A percentile compares a stretch with the other conserved stretches of the same genome.
These are phyloP conservation scores for Cinara cedri DNA, from an alignment of 2,888 invertebrate species.

Conservation along the genomic window DNA sequence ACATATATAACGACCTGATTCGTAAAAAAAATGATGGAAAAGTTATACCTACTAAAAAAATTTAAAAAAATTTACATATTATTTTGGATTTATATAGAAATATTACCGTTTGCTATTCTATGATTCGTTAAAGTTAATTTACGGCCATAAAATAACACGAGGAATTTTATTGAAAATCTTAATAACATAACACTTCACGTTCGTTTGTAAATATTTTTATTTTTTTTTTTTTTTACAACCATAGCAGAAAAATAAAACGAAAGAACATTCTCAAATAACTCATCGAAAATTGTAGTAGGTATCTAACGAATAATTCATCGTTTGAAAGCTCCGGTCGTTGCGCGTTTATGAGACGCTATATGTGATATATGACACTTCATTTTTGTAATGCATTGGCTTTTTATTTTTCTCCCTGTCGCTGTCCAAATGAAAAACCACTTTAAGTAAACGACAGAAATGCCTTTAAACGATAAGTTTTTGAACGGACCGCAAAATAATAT, in stretches of 20 bases:
- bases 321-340: slow-evolving; percentile 24
- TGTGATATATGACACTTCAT: slow-evolving; percentile 47
- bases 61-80: no score
- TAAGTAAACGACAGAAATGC: slow-evolving; percentile 32
- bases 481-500: not conserved
- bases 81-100: no score
- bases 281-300: slow-evolving; percentile 21
- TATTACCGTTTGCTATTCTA: no score
- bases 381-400: slow-evolving; percentile 42
- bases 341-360: not conserved
- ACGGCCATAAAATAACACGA: no score
- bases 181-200: no score
- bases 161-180: no score
- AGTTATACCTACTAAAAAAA: no score
- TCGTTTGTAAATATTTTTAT: no score
- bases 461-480: slow-evolving; percentile 41
- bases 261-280: slow-evolving; percentile 29
- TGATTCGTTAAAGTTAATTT: no score
- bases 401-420: not conserved
- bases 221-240: slow-evolving; percentile 17
- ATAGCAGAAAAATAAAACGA: not conserved
- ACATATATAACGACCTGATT: no score
- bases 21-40: no score
- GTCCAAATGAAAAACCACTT: slow-evolving; percentile 35
- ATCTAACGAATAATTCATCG: slow-evolving; percentile 44